phyloP scores from a whole-genome alignment of 2,888 invertebrate genomes.

The Latrodectus elegans region DNA sequence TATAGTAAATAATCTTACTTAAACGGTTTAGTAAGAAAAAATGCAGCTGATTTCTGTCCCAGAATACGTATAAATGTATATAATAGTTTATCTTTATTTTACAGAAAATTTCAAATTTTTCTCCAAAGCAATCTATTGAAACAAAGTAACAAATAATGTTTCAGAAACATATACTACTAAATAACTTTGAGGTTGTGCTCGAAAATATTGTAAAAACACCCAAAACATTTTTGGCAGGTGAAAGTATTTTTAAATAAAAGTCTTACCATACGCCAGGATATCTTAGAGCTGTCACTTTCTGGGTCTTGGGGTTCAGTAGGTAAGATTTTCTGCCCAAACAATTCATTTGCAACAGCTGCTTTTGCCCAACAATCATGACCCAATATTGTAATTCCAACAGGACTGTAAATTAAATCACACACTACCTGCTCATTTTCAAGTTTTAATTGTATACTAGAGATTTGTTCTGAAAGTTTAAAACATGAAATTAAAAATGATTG shows the following conservation, averaged over 20 bases:
- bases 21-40: too few relatives aligned
- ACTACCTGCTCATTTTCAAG: conserved; percentile 75
- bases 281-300: conserved; percentile 56
- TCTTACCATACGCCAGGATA: conserved; percentile 64
- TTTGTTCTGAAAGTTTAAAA: conserved; percentile 74
- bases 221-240: background rate
- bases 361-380: conserved; percentile 84
- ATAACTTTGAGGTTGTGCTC: background rate
- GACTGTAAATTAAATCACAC: conserved; percentile 76
- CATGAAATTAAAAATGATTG: too few relatives aligned
- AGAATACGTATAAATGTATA: too few relatives aligned
- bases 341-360: conserved; percentile 83
- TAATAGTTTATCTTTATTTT: background rate
- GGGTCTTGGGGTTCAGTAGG: conserved; percentile 76
- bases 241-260: background rate
- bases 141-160: background rate
- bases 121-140: background rate
- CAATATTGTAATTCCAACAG: conserved; percentile 83
- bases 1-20: too few relatives aligned
- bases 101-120: background rate
- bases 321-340: conserved; percentile 82
- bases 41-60: too few relatives aligned
- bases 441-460: conserved; percentile 73
- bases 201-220: background rate
- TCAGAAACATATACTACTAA: background rate